phyloP scores from a whole-genome alignment of 2,888 invertebrate genomes.

The Patella depressa region DNA sequence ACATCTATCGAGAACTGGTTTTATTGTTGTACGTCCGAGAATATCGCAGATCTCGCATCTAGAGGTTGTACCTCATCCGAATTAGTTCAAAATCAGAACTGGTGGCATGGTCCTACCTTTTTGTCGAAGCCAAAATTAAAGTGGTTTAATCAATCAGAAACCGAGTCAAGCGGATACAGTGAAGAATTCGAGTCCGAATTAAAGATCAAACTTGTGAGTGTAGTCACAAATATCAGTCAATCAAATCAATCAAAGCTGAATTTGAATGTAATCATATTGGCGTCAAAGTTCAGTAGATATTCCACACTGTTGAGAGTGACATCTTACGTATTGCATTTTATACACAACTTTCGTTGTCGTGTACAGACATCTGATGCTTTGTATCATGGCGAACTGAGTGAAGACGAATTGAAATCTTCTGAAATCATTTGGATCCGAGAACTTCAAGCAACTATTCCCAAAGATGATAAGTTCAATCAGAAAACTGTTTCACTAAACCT shows the following conservation, averaged over 20 bases:
- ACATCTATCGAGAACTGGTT: not conserved
- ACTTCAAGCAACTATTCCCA: not conserved
- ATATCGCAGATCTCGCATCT: not conserved
- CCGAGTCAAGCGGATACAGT: not conserved
- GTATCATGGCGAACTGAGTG: not conserved
- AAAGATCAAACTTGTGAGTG: not conserved
- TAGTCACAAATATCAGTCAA: not conserved
- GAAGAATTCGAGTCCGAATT: not conserved
- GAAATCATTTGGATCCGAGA: not conserved
- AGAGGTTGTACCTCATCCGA: not conserved
- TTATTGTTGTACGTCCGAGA: not conserved
- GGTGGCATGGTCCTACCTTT: constrained; percentile 1
- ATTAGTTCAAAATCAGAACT: not conserved
- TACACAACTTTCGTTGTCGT: not conserved
- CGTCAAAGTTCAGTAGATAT: no score
- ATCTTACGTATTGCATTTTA: not conserved
- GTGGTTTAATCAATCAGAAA: not conserved
- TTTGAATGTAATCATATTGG: no score
- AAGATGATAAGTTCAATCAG: not conserved
- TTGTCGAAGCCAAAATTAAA: not conserved
- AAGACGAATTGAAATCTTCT: not conserved
- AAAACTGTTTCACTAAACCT: not conserved
- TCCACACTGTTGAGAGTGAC: not conserved
- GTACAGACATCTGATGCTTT: not conserved
- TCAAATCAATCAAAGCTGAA: no score